Evolutionary conservation across 1,140 invertebrate genomes (phyloP).

Genomic region (Subanguina moxae): DNA sequence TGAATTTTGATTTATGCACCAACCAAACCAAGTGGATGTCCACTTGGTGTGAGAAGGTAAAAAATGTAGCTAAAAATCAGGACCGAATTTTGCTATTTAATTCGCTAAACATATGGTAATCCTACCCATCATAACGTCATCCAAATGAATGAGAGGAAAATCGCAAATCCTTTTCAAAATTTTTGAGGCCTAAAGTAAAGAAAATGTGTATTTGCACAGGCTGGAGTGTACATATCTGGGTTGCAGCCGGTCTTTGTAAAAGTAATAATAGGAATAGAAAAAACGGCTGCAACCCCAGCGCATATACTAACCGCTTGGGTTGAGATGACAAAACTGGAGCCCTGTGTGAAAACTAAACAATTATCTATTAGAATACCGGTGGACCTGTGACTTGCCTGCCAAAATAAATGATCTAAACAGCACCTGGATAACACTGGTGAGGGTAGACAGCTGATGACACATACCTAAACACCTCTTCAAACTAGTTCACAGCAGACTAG

Average conservation of each 20-base stretch:
- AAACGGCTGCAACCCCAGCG: no score
- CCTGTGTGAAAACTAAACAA: constrained; percentile 28
- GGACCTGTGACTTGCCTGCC: neutral
- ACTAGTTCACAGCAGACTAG: no score
- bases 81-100: no score
- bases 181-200: constrained; percentile 10
- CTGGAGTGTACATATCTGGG: neutral
- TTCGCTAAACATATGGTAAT: no score
- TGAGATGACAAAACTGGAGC: constrained; percentile 53
- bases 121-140: constrained; percentile 55
- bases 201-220: neutral
- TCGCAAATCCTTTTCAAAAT: constrained; percentile 51
- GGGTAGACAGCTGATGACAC: constrained; percentile 50
- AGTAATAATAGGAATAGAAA: no score
- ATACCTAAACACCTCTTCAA: constrained; percentile 14
- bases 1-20: no score
- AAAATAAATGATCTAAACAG: constrained; percentile 49
- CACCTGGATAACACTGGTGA: constrained; percentile 55
- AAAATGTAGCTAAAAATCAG: no score
- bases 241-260: no score
- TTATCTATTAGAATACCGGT: no score
- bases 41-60: no score
- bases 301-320: constrained; percentile 29
- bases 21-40: no score
- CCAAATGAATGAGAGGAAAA: constrained; percentile 54